Evolutionary conservation across 2,113 vertebrate species (phyloP).

Genomic region (Columba janthina): DNA sequence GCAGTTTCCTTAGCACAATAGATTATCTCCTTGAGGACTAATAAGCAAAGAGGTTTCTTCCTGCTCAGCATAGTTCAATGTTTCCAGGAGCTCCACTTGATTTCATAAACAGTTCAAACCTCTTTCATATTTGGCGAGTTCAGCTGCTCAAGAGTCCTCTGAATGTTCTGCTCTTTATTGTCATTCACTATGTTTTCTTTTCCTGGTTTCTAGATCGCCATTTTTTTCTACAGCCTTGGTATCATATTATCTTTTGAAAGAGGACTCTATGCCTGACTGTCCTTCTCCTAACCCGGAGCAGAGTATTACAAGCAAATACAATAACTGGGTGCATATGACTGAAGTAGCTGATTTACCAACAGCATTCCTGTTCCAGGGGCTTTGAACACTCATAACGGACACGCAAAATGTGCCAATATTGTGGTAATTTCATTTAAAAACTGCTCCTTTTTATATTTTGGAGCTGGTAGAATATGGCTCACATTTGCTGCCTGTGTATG

Average conservation of each 20-base stretch:
- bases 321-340: background rate
- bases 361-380: background rate
- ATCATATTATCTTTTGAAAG: background rate
- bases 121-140: constrained; percentile 16
- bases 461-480: constrained; percentile 9
- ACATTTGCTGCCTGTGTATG: background rate
- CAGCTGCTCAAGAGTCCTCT: constrained; percentile 11
- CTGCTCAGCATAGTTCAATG: background rate
- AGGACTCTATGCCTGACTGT: background rate
- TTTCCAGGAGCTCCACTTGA: constrained; percentile 32
- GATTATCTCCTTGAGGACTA: constrained; percentile 11
- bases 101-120: constrained; percentile 19
- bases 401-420: background rate
- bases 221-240: background rate
- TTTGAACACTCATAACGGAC: background rate
- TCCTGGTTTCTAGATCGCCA: background rate
- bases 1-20: background rate
- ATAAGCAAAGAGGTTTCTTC: constrained; percentile 31
- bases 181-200: background rate
- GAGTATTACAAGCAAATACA: background rate
- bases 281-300: background rate
- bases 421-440: constrained; percentile 31
- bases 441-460: background rate
- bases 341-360: background rate
- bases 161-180: background rate